Percentiles rank a stretch among this genome's conserved stretches.
Evolutionary conservation across 2,888 invertebrate genomes (phyloP).

Genomic region (Eupeodes luniger): DNA sequence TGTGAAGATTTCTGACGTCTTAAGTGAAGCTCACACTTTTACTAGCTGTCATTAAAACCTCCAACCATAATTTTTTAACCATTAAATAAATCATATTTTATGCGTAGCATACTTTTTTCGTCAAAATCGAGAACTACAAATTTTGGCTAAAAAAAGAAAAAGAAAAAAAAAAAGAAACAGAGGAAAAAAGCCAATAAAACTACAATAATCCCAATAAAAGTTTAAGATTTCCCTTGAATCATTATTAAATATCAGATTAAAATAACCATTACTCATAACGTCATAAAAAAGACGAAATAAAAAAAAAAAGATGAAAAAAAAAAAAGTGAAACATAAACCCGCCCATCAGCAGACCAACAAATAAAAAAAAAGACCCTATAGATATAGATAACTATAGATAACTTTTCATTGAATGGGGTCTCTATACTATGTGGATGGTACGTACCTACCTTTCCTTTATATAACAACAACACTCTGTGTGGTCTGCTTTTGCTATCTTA

Average conservation of each 20-base stretch:
- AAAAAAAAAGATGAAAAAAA: background rate
- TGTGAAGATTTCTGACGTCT: too few relatives aligned
- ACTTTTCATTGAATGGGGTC: background rate
- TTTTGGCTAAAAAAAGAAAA: background rate
- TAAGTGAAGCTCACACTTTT: too few relatives aligned
- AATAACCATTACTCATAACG: constrained; percentile 32
- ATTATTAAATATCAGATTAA: constrained; percentile 30
- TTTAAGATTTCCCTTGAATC: constrained; percentile 9
- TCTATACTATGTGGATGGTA: too few relatives aligned
- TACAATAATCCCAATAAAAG: background rate
- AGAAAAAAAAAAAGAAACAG: too few relatives aligned
- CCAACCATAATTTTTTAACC: too few relatives aligned
- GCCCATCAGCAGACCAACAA: background rate
- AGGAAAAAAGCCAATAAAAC: background rate
- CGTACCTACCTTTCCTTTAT: background rate
- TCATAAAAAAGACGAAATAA: background rate
- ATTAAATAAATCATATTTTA: too few relatives aligned
- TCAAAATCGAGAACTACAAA: background rate
- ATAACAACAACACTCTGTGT: constrained; percentile 50
- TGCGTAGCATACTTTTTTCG: too few relatives aligned
- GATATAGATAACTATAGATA: background rate
- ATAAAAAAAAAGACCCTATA: constrained; percentile 10
- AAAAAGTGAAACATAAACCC: constrained; percentile 23
- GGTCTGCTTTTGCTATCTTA: constrained; percentile 44
- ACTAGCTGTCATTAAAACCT: too few relatives aligned